Conservation (phyloP, 2,113 vertebrate genomes). For the Sorex araneus region DNA sequence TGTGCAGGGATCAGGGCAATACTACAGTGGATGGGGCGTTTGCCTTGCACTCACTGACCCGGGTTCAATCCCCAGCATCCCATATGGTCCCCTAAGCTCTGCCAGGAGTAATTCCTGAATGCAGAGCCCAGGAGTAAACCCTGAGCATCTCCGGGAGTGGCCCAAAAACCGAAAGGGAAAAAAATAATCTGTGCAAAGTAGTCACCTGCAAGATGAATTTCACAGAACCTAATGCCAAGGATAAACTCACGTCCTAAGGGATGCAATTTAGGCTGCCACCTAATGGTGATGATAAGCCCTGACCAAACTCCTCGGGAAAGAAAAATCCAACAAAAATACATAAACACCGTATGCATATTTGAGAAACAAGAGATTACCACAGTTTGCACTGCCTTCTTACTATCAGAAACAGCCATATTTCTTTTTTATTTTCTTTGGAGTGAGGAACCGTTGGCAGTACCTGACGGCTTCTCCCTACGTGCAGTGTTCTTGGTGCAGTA, state of each 20-base stretch:
- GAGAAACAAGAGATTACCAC: conserved; percentile 2
- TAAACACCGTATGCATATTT: not conserved
- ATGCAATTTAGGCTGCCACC: conserved; percentile 55
- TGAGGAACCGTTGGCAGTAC: no score
- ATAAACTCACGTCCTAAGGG: conserved; percentile 30
- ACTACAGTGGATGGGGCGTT: no score
- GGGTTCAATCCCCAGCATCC: no score
- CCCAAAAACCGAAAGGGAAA: not conserved
- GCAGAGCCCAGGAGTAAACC: no score
- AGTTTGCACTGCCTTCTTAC: conserved; percentile 6
- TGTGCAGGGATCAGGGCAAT: no score
- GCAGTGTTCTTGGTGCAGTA: no score
- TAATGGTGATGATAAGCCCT: conserved; percentile 15
- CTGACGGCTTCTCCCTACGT: no score
- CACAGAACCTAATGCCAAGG: conserved; percentile 7
- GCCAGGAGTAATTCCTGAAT: no score
- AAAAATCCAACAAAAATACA: not conserved
- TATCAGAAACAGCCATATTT: not conserved
- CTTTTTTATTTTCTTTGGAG: not conserved
- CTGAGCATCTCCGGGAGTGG: no score
- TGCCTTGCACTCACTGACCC: no score
- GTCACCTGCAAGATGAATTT: conserved; percentile 31
- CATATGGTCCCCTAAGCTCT: no score
- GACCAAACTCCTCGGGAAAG: not conserved
- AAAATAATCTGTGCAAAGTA: conserved; percentile 50